phyloP scores from a whole-genome alignment of 1,140 invertebrate species.

The Heterodera schachtii region DNA sequence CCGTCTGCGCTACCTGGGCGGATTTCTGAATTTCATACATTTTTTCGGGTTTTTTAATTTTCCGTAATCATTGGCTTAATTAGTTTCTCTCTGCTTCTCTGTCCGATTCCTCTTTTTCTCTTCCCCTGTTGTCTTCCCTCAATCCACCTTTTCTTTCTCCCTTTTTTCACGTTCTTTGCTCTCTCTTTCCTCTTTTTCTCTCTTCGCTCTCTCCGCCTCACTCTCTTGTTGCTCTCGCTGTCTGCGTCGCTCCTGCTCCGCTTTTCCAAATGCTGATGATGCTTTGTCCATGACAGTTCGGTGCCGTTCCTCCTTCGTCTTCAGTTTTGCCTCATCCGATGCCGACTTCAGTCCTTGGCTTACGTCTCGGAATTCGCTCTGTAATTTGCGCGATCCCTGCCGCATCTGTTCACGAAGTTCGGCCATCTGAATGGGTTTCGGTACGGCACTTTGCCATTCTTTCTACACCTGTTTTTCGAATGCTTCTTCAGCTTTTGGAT shows the following conservation, averaged over 20 bases:
- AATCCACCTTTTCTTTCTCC: conserved; percentile 24
- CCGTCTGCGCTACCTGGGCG: neutral
- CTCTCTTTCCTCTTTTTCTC: conserved; percentile 26
- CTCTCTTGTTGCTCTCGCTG: conserved; percentile 22
- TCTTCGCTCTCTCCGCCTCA: conserved; percentile 16
- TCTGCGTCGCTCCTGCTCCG: conserved; percentile 40
- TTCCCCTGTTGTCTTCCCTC: neutral
- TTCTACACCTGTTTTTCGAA: conserved; percentile 36
- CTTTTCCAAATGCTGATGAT: conserved; percentile 26
- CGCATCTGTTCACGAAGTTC: conserved; percentile 57
- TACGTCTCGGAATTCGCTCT: conserved; percentile 43
- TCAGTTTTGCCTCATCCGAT: conserved; percentile 47
- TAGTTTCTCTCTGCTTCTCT: neutral
- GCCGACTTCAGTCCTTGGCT: conserved; percentile 48
- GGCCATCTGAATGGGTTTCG: conserved; percentile 42
- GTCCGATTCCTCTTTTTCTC: neutral
- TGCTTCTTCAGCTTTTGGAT: conserved; percentile 30
- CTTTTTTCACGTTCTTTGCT: conserved; percentile 12
- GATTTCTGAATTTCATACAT: neutral
- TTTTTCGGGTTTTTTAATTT: too few relatives aligned
- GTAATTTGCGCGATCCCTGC: conserved; percentile 35
- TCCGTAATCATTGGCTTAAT: neutral
- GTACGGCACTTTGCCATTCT: neutral
- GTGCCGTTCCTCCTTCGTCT: conserved; percentile 38
- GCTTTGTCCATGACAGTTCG: conserved; percentile 34